phyloP scores from a whole-genome alignment of 2,888 invertebrate species.

The Lithophane leautieri region DNA sequence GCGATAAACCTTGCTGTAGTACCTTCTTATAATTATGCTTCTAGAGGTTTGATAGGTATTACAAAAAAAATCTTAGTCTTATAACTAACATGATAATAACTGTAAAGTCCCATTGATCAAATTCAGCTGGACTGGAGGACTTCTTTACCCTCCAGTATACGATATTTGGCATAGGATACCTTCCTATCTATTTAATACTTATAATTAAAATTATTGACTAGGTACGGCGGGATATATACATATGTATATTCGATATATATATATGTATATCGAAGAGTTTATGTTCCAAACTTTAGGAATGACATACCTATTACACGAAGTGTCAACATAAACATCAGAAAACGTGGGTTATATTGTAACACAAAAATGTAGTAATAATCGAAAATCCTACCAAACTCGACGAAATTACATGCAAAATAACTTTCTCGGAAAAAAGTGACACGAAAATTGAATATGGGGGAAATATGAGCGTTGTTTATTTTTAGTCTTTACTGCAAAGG shows the following conservation, averaged over 20 bases:
- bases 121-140: background rate
- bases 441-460: slow-evolving; percentile 31
- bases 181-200: background rate
- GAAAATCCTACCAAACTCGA: slow-evolving; percentile 11
- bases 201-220: slow-evolving; percentile 15
- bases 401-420: slow-evolving; percentile 22
- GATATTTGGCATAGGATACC: background rate
- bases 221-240: background rate
- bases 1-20: too few relatives aligned
- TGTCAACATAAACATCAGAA: too few relatives aligned
- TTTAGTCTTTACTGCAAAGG: slow-evolving; percentile 44
- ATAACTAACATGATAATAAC: background rate
- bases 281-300: slow-evolving; percentile 13
- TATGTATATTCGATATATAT: too few relatives aligned
- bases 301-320: background rate
- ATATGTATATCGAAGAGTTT: slow-evolving; percentile 8
- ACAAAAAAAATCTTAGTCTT: background rate
- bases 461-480: slow-evolving; percentile 42
- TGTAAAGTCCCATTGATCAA: background rate
- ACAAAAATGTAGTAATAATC: background rate
- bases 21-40: background rate
- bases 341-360: background rate
- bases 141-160: background rate
- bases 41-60: background rate
- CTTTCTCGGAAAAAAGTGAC: slow-evolving; percentile 14